phyloP scores from a whole-genome alignment of 1,140 invertebrate species.

The Philotrypesis tridentata region DNA sequence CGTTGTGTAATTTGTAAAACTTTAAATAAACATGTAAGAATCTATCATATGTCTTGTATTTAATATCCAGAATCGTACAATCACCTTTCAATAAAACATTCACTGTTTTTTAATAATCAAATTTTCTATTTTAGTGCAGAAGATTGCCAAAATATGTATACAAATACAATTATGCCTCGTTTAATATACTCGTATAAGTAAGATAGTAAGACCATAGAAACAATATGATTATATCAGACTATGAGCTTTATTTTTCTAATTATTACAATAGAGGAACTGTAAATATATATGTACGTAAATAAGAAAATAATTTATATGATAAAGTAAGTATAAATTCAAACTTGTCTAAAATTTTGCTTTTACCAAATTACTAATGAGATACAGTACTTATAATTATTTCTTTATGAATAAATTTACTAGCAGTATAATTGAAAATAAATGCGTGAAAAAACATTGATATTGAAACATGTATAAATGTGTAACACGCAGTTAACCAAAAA shows the following conservation, averaged over 20 bases:
- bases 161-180: background rate
- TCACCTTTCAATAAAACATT: background rate
- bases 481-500: background rate
- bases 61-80: background rate
- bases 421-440: background rate
- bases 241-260: background rate
- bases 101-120: background rate
- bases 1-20: conserved; percentile 43
- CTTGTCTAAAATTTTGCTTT: background rate
- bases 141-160: background rate
- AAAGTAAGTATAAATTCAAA: background rate
- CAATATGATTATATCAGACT: background rate
- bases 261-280: background rate
- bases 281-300: background rate
- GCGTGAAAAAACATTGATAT: background rate
- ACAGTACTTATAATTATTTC: background rate
- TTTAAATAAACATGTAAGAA: conserved; percentile 13
- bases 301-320: background rate
- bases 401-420: background rate
- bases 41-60: conserved; percentile 10
- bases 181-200: background rate
- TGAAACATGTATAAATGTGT: background rate
- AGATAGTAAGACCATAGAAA: background rate
- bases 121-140: background rate
- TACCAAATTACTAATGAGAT: background rate